A percentile compares a stretch with the other conserved stretches of the same genome.
phyloP scores from a whole-genome alignment of 2,113 vertebrate species.

The Chitala chitala region DNA sequence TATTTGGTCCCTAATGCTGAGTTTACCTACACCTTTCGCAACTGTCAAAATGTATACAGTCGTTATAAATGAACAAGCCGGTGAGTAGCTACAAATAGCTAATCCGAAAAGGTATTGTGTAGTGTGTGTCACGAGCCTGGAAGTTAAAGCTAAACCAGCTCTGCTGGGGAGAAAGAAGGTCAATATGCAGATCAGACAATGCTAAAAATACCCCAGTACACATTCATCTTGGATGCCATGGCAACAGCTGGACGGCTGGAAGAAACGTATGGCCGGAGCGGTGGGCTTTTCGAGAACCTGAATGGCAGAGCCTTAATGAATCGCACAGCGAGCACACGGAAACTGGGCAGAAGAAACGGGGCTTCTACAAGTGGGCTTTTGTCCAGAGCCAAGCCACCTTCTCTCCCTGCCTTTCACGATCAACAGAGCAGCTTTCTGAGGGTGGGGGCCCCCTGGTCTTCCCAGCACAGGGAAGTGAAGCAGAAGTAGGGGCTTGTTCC shows the following conservation, averaged over 20 bases:
- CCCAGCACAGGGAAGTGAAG: background rate
- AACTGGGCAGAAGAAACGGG: constrained; percentile 40
- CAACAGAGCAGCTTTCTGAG: constrained; percentile 12
- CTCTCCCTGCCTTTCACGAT: constrained; percentile 20
- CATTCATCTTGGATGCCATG: constrained; percentile 52
- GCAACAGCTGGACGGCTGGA: constrained; percentile 53
- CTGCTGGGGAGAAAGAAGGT: constrained; percentile 52
- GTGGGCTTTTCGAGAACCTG: constrained; percentile 35
- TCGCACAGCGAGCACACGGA: constrained; percentile 38
- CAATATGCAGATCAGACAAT: constrained; percentile 53
- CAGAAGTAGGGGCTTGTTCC: background rate
- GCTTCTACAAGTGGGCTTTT: constrained; percentile 46
- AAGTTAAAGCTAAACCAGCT: constrained; percentile 41
- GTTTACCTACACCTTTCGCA: too few species aligned
- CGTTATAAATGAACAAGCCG: background rate
- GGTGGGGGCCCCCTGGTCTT: too few species aligned
- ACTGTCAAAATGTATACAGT: too few species aligned
- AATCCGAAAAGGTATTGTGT: background rate
- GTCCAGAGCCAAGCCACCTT: constrained; percentile 33
- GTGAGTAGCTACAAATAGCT: background rate
- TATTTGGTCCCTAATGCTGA: too few species aligned
- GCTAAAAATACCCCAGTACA: constrained; percentile 58
- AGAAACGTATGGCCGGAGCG: constrained; percentile 43
- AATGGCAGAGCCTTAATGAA: constrained; percentile 49
- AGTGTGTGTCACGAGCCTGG: constrained; percentile 29